These are phyloP conservation scores for Cyrtodaria siliqua DNA, from an alignment of 2,888 invertebrate species.

Conservation along the genomic window DNA sequence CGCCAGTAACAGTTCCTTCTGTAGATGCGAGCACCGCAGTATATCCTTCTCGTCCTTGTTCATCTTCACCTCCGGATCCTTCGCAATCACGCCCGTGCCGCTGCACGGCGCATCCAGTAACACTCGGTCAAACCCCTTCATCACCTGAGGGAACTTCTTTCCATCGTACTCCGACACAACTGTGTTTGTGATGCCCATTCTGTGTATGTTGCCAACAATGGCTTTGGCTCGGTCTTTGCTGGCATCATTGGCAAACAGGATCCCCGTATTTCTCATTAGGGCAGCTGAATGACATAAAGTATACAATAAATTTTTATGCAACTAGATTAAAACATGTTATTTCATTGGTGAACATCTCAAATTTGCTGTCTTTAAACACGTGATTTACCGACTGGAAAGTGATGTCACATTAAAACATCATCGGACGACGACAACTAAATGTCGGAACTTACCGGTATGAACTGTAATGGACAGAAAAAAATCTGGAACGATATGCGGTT, in stretches of 20 bases:
- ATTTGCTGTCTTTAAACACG: no score
- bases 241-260: constrained; percentile 97
- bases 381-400: no score
- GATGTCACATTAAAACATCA: no score
- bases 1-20: constrained; percentile 95
- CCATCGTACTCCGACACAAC: constrained; percentile 96
- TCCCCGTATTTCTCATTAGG: constrained; percentile 99
- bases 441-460: no score
- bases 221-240: constrained; percentile 93
- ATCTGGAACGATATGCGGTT: no score
- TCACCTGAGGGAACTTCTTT: constrained; percentile 92
- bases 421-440: no score
- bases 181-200: constrained; percentile 97
- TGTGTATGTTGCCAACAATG: constrained; percentile 97
- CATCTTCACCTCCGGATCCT: constrained; percentile 97
- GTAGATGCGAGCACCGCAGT: constrained; percentile 95
- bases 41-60: constrained; percentile 93
- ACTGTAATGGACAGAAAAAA: no score
- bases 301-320: no score
- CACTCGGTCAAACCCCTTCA: constrained; percentile 97
- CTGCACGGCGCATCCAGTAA: constrained; percentile 99
- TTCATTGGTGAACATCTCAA: no score
- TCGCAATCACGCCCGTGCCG: constrained; percentile 98
- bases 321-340: no score
- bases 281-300: constrained; percentile 89